Evolutionary conservation across 2,888 invertebrate species (phyloP).

Genomic region (Quadroppia sp.): DNA sequence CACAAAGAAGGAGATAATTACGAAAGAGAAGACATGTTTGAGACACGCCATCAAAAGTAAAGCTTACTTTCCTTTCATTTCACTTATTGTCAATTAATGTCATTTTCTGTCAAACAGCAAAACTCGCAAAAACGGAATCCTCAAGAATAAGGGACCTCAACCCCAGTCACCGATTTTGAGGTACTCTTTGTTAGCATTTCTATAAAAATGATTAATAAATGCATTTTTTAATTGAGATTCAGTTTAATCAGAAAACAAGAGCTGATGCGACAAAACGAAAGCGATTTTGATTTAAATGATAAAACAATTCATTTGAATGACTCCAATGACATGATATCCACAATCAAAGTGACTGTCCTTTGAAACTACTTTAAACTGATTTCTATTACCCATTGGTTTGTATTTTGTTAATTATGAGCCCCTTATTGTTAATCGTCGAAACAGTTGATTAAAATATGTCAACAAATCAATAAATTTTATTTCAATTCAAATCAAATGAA

Average conservation of each 20-base stretch:
- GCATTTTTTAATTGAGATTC: background rate
- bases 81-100: no score
- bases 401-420: no score
- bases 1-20: background rate
- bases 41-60: background rate
- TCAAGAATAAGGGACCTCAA: slow-evolving; percentile 46
- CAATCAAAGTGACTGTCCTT: slow-evolving; percentile 13
- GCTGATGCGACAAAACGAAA: slow-evolving; percentile 17
- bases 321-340: background rate
- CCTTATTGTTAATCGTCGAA: no score
- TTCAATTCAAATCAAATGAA: no score
- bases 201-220: background rate
- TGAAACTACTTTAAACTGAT: background rate
- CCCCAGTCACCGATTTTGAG: slow-evolving; percentile 46
- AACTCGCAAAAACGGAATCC: slow-evolving; percentile 45
- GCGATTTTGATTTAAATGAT: background rate
- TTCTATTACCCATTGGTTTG: no score
- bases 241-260: slow-evolving; percentile 14
- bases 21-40: background rate
- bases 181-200: slow-evolving; percentile 29
- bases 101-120: slow-evolving; percentile 40
- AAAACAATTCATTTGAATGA: background rate
- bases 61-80: background rate
- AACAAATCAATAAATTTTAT: no score
- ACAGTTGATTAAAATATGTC: no score